Evolutionary conservation across 1,140 invertebrate species (phyloP), one percentile per base, ranked within the genome.

Genomic region (Heliconius nattereri): DNA sequence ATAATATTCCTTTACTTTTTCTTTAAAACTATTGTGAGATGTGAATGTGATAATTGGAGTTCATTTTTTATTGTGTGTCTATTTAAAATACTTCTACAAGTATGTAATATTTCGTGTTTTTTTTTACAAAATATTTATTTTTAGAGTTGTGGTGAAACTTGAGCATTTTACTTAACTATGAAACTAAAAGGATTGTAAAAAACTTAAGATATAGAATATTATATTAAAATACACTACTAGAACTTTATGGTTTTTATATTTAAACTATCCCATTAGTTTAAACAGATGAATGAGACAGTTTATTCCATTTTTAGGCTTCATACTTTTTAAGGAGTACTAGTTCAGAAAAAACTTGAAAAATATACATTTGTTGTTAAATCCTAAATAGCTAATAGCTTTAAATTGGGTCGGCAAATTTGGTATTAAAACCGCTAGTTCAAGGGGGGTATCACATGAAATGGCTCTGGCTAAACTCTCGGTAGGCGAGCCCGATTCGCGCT

Each of bases 91-190:
- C 60, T 66, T 66, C 60, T 29, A 66, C 29, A 66, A 72, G 71
- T 72, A 72, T n/a, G 71, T 72, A 37, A 72, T 72, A 40, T 72
- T 66, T 60, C 54, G 19, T 52, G n/a, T 16, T 29, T 20, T 40
- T n/a, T 37, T 72, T 72, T 72, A 72, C 71, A 72, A 72, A 72
- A 35, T 72, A 40, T 72, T 72, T 35, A 23, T 66, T 16, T 72
- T 72, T 72, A 35, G 71, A 72, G 32, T 72, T 72, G 71, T 72
- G 71, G 71, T 72, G 71, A 72, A 72, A 72, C 71, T 26, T 74
- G 45, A 74, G 73, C 73, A 52, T 74, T 74, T 74, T 72, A 74
- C 73, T 74, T 74, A 74, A 74, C 45, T 74, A 74, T 74, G 73
- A 37, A 49, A 74, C 37, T 74, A 49, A 74, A 74, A 72, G 29